A percentile compares a stretch with the other conserved stretches of the same genome.
phyloP scores from a whole-genome alignment of 2,113 vertebrate genomes.

The Xiphias gladius region DNA sequence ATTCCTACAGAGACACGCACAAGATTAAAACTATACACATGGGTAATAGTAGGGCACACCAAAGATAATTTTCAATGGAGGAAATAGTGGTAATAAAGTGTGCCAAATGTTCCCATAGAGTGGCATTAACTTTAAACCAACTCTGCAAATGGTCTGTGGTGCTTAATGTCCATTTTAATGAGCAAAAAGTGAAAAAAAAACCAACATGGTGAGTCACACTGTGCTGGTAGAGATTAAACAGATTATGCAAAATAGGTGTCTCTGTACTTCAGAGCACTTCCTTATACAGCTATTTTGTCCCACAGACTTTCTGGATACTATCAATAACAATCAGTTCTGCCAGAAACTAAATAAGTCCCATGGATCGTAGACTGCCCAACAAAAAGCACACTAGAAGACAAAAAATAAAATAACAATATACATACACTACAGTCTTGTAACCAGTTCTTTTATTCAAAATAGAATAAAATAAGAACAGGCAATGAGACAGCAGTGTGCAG shows the following conservation, averaged over 20 bases:
- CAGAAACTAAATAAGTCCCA: background rate
- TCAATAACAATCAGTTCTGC: constrained; percentile 2
- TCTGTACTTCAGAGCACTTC: constrained; percentile 50
- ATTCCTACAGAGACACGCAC: constrained; percentile 61
- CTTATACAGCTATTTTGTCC: constrained; percentile 2
- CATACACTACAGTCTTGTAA: background rate
- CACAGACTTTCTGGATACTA: constrained; percentile 9
- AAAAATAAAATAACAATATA: background rate
- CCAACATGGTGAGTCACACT: background rate
- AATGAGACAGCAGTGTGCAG: background rate
- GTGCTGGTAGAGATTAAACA: constrained; percentile 19
- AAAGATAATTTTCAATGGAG: background rate
- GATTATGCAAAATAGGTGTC: constrained; percentile 53
- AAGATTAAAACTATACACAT: background rate
- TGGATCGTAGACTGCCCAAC: background rate
- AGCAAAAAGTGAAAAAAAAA: background rate
- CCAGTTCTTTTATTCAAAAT: background rate
- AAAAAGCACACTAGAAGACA: background rate
- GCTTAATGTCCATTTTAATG: background rate
- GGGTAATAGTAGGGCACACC: background rate
- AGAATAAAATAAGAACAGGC: background rate
- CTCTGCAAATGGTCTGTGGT: constrained; percentile 21
- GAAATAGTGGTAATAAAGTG: background rate
- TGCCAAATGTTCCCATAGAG: background rate
- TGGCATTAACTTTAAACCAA: constrained; percentile 7